A percentile compares a stretch with the other conserved stretches of the same genome.
phyloP scores from a whole-genome alignment of 2,113 vertebrate species.

The Cyprinodon variegatus region DNA sequence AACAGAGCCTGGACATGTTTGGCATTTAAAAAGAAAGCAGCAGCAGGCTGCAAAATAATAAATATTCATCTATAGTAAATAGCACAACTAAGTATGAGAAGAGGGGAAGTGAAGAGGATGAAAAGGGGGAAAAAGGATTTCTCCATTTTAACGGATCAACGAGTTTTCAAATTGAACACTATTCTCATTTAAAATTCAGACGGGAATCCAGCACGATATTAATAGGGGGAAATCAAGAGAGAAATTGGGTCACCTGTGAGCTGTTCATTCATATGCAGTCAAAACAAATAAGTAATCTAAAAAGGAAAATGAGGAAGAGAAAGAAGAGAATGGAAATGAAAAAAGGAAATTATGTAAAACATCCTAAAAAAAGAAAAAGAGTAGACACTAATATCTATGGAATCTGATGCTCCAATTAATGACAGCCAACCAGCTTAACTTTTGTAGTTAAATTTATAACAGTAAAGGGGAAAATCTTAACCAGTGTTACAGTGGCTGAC shows the following conservation, averaged over 20 bases:
- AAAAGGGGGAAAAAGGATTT: background rate
- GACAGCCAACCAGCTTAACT: conserved; percentile 12
- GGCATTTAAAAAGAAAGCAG: conserved; percentile 34
- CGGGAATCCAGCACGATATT: conserved; percentile 53
- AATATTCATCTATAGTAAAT: conserved; percentile 27
- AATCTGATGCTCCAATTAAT: background rate
- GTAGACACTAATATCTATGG: background rate
- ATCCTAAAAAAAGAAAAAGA: conserved; percentile 8
- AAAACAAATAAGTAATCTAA: conserved; percentile 69
- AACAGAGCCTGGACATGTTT: conserved; percentile 48
- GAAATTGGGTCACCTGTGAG: conserved; percentile 70
- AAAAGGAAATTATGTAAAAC: conserved; percentile 24
- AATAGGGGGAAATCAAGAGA: conserved; percentile 67
- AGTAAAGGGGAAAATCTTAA: conserved; percentile 28
- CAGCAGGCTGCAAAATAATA: conserved; percentile 38
- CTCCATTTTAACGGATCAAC: conserved; percentile 56
- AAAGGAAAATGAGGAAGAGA: conserved; percentile 18
- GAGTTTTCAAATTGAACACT: conserved; percentile 65
- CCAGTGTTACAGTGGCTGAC: background rate
- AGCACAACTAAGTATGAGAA: background rate
- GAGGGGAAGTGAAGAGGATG: background rate
- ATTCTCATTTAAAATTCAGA: conserved; percentile 70
- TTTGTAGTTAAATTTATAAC: conserved; percentile 27
- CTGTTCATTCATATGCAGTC: conserved; percentile 51
- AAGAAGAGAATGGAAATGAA: conserved; percentile 11